Conservation (phyloP, 1,140 invertebrate species). For the Diabrotica undecimpunctata region DNA sequence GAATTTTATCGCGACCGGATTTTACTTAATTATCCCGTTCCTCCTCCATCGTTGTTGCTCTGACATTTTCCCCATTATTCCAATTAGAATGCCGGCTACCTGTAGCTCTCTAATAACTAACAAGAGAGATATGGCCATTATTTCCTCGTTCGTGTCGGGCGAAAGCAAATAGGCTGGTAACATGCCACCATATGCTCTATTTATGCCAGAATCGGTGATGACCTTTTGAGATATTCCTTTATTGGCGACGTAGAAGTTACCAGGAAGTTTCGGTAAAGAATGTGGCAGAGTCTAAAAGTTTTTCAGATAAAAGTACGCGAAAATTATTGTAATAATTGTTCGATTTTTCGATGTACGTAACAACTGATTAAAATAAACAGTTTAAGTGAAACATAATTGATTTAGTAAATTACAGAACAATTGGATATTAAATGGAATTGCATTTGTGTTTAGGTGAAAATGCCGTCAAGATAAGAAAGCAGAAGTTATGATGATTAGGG, state of each 20-base stretch:
- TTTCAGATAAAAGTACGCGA: no score
- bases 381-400: no score
- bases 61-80: not conserved
- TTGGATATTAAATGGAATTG: no score
- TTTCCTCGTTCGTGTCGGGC: not conserved
- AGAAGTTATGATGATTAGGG: no score
- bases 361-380: not conserved
- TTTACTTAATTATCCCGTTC: not conserved
- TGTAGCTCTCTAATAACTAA: constrained; percentile 2
- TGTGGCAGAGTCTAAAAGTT: no score
- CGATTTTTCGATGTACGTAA: no score
- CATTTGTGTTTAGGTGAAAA: no score
- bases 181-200: not conserved
- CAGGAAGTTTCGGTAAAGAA: no score
- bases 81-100: constrained; percentile 1
- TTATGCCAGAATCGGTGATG: not conserved
- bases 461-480: no score
- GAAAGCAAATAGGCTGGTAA: not conserved
- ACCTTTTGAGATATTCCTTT: not conserved
- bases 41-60: not conserved
- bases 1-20: not conserved
- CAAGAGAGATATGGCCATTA: not conserved
- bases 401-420: no score
- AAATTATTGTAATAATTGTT: no score
- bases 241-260: not conserved